phyloP scores from a whole-genome alignment of 2,113 vertebrate species.

The Zapus hudsonius region DNA sequence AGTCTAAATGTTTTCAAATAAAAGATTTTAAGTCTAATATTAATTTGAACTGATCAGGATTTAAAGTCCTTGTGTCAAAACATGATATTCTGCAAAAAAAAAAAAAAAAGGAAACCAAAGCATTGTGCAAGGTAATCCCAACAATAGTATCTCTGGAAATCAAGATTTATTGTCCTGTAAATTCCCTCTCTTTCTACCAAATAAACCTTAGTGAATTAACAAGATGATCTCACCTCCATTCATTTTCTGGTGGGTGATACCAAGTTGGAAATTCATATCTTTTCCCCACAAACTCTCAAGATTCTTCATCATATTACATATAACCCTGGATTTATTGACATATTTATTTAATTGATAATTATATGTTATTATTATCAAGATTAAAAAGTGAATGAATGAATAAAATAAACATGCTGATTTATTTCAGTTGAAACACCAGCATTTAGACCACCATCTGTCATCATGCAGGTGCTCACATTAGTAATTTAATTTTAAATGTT shows the following conservation, averaged over 20 bases:
- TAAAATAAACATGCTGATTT: background rate
- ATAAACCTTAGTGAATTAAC: background rate
- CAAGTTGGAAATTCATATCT: background rate
- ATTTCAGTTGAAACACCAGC: rapidly evolving
- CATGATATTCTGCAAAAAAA: background rate
- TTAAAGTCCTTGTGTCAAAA: background rate
- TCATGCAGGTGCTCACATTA: background rate
- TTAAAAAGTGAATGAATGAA: slow-evolving; percentile 1
- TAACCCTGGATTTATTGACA: background rate
- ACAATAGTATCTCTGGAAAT: background rate
- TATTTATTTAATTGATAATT: background rate
- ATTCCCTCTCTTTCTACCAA: background rate
- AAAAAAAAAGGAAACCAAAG: background rate
- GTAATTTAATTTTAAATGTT: slow-evolving; percentile 14
- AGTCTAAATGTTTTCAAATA: background rate
- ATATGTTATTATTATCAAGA: background rate
- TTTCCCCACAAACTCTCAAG: rapidly evolving
- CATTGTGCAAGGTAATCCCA: background rate
- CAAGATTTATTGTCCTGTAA: background rate
- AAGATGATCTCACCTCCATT: background rate
- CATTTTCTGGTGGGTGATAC: background rate
- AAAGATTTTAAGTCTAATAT: background rate
- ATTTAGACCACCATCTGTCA: background rate
- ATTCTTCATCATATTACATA: background rate
- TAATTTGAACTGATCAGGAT: background rate